Evolutionary conservation across 2,797 vertebrate genomes (phyloP).

Genomic region (Rhynchonycteris naso): DNA sequence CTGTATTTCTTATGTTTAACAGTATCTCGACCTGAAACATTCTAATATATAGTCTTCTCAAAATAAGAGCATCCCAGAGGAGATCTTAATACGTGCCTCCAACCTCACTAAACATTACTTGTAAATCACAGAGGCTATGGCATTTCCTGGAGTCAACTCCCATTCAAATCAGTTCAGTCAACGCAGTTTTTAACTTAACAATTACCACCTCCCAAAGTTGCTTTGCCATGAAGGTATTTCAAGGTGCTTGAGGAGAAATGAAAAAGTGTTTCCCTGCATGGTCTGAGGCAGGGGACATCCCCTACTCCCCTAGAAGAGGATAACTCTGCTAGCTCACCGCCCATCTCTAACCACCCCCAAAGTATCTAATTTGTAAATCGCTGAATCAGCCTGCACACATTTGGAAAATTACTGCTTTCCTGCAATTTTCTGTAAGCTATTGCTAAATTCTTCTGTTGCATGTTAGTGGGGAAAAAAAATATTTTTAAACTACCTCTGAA

Average conservation of each 20-base stretch:
- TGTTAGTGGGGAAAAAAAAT: conserved; percentile 51
- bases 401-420: conserved; percentile 74
- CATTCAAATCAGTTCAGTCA: conserved; percentile 44
- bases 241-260: not conserved
- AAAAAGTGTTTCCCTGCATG: not conserved
- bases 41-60: not conserved
- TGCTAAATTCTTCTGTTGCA: conserved; percentile 64
- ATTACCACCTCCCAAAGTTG: not conserved
- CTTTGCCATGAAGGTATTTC: not conserved
- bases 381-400: conserved; percentile 38
- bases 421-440: conserved; percentile 75
- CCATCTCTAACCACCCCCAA: not conserved
- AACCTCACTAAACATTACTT: not conserved
- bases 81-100: not conserved
- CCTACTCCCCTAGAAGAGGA: conserved; percentile 21
- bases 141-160: conserved; percentile 4
- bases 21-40: conserved; percentile 64
- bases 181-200: conserved; percentile 33
- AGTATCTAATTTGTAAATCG: conserved; percentile 58
- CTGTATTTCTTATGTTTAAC: conserved; percentile 82
- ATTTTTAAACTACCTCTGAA: conserved; percentile 74
- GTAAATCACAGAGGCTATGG: not conserved
- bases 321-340: conserved; percentile 25
- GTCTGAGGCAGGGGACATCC: not conserved
- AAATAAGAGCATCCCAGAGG: not conserved